Evolutionary conservation across 2,888 invertebrate species (phyloP), one percentile per base, ranked within the genome.

Genomic region (Dicroscelio sp.): DNA sequence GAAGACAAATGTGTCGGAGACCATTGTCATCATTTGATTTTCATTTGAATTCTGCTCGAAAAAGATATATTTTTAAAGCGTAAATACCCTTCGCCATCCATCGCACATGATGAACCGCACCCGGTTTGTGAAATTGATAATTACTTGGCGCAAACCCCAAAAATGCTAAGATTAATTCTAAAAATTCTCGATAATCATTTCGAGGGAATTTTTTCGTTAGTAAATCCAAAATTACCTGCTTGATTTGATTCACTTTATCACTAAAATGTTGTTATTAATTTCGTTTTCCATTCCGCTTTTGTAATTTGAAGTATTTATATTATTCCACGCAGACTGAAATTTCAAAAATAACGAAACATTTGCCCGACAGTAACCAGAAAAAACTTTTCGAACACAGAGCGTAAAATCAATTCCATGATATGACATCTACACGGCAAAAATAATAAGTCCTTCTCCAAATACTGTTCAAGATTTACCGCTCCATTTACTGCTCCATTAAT

Each of bases 31-130:
- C 69, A 69, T 43, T 43, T 58, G 10, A 89, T 43, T 31, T 67
- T 12, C 65, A 33, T 25, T 65, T 35, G 17, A 65, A 79, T 67
- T 79, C 65, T 65, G 27, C 79, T 20, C 92, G 89, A 78, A 94
- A 94, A 58, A 95, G 38, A 76, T 86, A 94, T 2, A 95, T 94
- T 91, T 95, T 95, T 33, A 93, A 92, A 20, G 79, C 88, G 82
- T 94, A 95, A 63, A 93, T 93, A 3, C 90, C 93, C 86, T 94
- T 94, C n/a, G 93, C 71, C 93, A 95, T 94, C 94, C 95, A 95
- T 25, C 95, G 86, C 52, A 94, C 94, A 86, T 94, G 94, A 79
- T 93, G 93, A 65, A 93, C 80, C 25, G 75, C 75, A 58, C 78
- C 78, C 58, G 60, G 78, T 65, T 79, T 79, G 1, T 52, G 25